phyloP scores from a whole-genome alignment of 2,797 vertebrate species.

The Protosalanx chinensis region DNA sequence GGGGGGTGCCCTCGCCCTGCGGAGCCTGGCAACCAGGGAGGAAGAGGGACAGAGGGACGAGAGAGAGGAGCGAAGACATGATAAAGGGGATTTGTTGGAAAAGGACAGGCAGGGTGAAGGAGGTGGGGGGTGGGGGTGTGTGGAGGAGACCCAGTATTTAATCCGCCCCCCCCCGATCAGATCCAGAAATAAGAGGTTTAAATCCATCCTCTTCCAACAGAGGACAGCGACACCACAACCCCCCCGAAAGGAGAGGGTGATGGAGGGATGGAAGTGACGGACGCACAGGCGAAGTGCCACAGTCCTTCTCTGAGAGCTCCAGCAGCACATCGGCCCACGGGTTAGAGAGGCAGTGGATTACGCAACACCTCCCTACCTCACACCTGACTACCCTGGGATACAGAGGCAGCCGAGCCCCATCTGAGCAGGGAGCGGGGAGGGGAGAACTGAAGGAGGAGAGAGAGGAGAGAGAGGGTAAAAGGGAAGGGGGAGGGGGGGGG shows the following conservation, averaged over 20 bases:
- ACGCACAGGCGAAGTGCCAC: neutral
- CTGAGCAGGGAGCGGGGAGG: neutral
- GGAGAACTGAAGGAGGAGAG: neutral
- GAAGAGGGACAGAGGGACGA: slow-evolving; percentile 53
- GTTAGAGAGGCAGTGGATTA: slow-evolving; percentile 38
- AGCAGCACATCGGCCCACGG: slow-evolving; percentile 38
- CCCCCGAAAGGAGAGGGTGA: neutral
- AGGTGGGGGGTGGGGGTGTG: neutral
- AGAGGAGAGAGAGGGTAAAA: neutral
- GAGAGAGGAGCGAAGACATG: slow-evolving; percentile 47
- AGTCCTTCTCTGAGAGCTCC: slow-evolving; percentile 1
- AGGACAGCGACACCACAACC: neutral
- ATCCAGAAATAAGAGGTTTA: slow-evolving; percentile 27
- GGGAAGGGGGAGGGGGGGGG: neutral
- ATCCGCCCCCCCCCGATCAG: slow-evolving; percentile 49
- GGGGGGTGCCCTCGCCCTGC: slow-evolving; percentile 68
- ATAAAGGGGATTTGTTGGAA: slow-evolving; percentile 28
- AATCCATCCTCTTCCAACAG: slow-evolving; percentile 15
- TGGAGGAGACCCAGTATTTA: slow-evolving; percentile 35
- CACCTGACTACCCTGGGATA: slow-evolving; percentile 47
- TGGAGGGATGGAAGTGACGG: neutral
- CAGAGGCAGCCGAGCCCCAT: neutral
- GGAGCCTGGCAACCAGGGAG: slow-evolving; percentile 66
- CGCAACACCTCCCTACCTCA: slow-evolving; percentile 45
- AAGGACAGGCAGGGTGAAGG: slow-evolving; percentile 18